Evolutionary conservation across 1,140 invertebrate species (phyloP).

Genomic region (Panagrolaimus sp.): DNA sequence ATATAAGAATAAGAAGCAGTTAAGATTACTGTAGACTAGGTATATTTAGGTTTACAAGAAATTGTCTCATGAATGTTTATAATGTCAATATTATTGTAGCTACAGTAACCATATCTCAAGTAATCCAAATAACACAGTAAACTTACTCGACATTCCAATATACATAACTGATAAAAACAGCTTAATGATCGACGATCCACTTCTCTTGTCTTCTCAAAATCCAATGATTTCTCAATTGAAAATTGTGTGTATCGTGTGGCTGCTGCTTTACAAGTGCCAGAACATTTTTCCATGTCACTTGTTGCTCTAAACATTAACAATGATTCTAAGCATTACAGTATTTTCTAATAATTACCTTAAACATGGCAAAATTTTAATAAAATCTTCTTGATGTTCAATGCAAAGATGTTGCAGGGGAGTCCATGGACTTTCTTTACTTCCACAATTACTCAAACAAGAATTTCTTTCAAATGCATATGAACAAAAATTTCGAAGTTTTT

Average conservation of each 20-base stretch:
- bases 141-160: constrained; percentile 5
- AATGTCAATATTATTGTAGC: too few species aligned
- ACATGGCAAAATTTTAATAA: constrained; percentile 7
- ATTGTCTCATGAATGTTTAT: too few species aligned
- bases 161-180: constrained; percentile 10
- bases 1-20: too few species aligned
- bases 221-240: background rate
- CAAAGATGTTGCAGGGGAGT: background rate
- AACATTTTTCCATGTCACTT: constrained; percentile 10
- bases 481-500: background rate
- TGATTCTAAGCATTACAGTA: background rate
- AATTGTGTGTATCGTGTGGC: background rate
- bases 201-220: background rate
- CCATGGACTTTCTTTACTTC: constrained; percentile 2
- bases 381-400: constrained; percentile 2
- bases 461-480: background rate
- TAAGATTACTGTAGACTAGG: too few species aligned
- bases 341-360: background rate
- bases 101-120: too few species aligned
- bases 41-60: too few species aligned
- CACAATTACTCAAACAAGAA: background rate
- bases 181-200: background rate
- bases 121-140: background rate
- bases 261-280: background rate
- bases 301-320: background rate